These are phyloP conservation scores for Mixornis gularis DNA, from an alignment of 2,113 vertebrate species.

Conservation along the genomic window DNA sequence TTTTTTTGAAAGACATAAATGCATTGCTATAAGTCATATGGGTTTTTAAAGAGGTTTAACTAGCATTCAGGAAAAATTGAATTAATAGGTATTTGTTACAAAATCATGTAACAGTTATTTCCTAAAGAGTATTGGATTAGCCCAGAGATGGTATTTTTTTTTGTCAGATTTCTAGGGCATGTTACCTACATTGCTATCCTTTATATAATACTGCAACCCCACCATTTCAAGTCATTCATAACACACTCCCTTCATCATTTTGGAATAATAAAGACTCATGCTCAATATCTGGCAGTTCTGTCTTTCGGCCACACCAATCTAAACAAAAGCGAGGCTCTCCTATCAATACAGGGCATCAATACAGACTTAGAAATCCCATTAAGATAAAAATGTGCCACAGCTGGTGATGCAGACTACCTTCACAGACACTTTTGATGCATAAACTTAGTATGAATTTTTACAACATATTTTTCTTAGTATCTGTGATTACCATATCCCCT, in stretches of 20 bases:
- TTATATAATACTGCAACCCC: background rate
- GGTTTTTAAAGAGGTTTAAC: background rate
- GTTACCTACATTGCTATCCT: background rate
- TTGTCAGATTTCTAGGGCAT: background rate
- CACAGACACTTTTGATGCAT: background rate
- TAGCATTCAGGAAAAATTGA: background rate
- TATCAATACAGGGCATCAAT: background rate
- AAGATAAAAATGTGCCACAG: background rate
- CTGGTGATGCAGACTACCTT: background rate
- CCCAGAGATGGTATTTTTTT: background rate
- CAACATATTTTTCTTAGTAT: background rate
- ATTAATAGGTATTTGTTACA: background rate
- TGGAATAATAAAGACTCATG: background rate
- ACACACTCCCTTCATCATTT: background rate
- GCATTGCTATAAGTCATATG: background rate
- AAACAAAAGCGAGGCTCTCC: background rate
- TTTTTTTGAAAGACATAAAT: background rate
- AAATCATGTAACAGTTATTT: background rate
- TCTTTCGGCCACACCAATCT: background rate
- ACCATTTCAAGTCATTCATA: background rate
- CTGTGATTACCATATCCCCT: background rate
- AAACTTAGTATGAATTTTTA: background rate
- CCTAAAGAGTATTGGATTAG: background rate
- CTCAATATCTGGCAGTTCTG: background rate
- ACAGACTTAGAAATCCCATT: background rate